A percentile compares a stretch with the other conserved stretches of the same genome.
These are phyloP conservation scores for Pterois miles DNA, from an alignment of 2,797 vertebrate genomes.

Conservation along the genomic window DNA sequence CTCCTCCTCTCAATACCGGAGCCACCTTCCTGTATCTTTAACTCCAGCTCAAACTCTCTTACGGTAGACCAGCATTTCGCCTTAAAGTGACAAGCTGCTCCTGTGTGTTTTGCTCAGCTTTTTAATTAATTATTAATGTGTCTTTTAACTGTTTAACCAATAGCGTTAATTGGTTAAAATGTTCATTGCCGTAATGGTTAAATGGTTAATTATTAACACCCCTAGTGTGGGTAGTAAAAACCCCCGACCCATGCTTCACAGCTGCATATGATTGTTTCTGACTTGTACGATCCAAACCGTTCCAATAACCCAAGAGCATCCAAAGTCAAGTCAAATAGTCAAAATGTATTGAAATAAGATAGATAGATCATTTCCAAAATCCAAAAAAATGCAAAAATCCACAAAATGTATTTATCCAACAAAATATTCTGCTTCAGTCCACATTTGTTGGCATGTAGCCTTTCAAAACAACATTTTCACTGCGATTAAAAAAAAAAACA, in stretches of 20 bases:
- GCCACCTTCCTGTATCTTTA: too few species aligned
- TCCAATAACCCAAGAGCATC: neutral
- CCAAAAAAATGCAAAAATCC: neutral
- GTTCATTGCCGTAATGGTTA: too few species aligned
- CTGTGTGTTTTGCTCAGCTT: too few species aligned
- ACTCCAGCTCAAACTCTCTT: too few species aligned
- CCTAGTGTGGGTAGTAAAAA: neutral
- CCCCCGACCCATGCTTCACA: neutral
- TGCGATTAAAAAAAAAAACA: neutral
- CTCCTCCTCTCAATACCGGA: too few species aligned
- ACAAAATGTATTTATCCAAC: neutral
- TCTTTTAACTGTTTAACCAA: too few species aligned
- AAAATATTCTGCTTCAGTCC: neutral
- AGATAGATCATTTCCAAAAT: neutral
- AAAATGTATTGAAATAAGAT: neutral
- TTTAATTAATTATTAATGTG: too few species aligned
- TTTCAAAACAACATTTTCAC: neutral
- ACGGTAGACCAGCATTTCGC: too few species aligned
- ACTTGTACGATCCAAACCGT: neutral
- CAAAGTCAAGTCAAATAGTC: too few species aligned
- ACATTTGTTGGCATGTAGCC: neutral
- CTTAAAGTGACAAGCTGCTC: too few species aligned
- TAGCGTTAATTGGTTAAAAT: too few species aligned
- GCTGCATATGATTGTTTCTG: neutral
- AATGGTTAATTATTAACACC: too few species aligned